Conservation (phyloP, 2,797 vertebrate species). For the Aotus griseimembra region DNA sequence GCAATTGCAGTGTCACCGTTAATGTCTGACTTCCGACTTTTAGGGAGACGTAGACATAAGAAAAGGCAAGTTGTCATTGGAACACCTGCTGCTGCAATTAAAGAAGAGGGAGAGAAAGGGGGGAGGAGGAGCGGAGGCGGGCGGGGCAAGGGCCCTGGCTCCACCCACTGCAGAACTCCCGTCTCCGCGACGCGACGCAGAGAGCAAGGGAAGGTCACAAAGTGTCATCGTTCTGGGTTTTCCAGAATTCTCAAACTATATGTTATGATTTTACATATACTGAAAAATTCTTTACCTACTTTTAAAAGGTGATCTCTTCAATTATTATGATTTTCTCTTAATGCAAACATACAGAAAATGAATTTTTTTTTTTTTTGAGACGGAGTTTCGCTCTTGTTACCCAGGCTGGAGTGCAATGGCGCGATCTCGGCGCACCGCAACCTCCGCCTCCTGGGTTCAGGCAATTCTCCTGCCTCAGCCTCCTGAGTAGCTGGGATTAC, state of each 20-base stretch:
- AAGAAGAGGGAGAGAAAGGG: neutral
- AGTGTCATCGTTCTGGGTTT: neutral
- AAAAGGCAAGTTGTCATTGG: neutral
- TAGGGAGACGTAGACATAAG: neutral
- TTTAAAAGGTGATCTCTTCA: neutral
- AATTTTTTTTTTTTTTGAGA: neutral
- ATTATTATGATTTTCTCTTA: neutral
- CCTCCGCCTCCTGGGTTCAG: too few relatives aligned
- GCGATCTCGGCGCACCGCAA: too few relatives aligned
- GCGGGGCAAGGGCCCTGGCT: neutral
- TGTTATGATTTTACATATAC: neutral
- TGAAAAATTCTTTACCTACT: neutral
- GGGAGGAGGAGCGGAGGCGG: fast-evolving
- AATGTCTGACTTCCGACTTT: neutral
- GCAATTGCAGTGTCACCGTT: neutral
- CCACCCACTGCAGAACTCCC: neutral
- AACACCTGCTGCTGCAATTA: neutral
- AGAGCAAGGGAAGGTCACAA: neutral
- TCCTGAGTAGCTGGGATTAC: too few relatives aligned
- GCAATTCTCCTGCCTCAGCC: too few relatives aligned
- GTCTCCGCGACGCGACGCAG: neutral
- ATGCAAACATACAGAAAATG: neutral
- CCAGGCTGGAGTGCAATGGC: too few relatives aligned
- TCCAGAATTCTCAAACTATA: neutral
- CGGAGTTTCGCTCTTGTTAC: too few relatives aligned